Evolutionary conservation across 1,140 invertebrate genomes (phyloP).

Genomic region (Drosophila kanapiae): DNA sequence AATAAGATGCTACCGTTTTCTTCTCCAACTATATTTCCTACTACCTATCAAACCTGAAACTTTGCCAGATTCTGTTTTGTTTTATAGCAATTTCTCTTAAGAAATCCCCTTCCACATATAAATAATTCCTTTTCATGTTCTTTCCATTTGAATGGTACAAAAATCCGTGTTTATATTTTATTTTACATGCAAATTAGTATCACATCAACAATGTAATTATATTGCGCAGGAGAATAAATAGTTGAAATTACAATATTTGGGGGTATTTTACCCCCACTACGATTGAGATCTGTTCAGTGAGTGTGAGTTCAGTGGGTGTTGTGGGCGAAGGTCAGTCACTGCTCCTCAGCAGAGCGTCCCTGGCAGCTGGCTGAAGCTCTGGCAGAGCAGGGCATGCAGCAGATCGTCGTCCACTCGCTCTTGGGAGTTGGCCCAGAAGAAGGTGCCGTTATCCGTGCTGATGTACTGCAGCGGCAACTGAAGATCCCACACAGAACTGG

Average conservation of each 20-base stretch:
- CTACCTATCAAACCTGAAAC: not conserved
- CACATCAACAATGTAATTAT: slow-evolving; percentile 78
- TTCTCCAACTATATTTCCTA: not conserved
- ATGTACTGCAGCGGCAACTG: slow-evolving; percentile 73
- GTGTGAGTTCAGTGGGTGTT: slow-evolving; percentile 11
- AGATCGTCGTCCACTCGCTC: slow-evolving; percentile 78
- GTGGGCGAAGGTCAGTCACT: not conserved
- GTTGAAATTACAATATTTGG: slow-evolving; percentile 58
- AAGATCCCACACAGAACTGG: slow-evolving; percentile 48
- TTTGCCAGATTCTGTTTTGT: not conserved
- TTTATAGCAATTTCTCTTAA: too few relatives aligned
- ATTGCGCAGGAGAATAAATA: slow-evolving; percentile 73
- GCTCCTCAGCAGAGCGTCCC: slow-evolving; percentile 64
- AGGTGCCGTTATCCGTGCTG: slow-evolving; percentile 80
- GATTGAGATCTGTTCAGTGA: slow-evolving; percentile 65
- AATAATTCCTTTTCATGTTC: slow-evolving; percentile 5
- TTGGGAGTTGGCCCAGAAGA: slow-evolving; percentile 78
- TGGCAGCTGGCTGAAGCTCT: slow-evolving; percentile 71
- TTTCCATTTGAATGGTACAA: slow-evolving; percentile 18
- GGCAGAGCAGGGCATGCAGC: slow-evolving; percentile 71
- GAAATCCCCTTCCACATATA: not conserved
- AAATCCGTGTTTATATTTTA: slow-evolving; percentile 55
- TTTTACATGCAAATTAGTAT: slow-evolving; percentile 79
- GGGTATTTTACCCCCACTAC: slow-evolving; percentile 21
- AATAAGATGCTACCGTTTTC: not conserved